Evolutionary conservation across 2,888 invertebrate genomes (phyloP).

Genomic region (Drosophila aldrichi): DNA sequence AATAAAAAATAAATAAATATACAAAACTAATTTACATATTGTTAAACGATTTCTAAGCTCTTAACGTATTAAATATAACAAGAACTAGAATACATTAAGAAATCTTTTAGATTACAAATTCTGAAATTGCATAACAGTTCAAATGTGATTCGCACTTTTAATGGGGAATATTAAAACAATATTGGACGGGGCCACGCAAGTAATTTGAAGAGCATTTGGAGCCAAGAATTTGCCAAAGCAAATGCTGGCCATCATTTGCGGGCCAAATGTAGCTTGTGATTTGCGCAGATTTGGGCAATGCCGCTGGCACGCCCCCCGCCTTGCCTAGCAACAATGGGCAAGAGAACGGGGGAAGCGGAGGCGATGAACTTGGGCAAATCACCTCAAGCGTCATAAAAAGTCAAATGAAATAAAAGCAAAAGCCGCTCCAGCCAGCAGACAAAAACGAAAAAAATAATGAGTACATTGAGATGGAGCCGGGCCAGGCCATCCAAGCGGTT

Average conservation of each 20-base stretch:
- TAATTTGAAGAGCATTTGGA: slow-evolving; percentile 5
- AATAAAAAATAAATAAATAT: too few species aligned
- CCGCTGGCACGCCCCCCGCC: slow-evolving; percentile 48
- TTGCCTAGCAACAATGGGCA: neutral
- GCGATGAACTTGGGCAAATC: slow-evolving; percentile 67
- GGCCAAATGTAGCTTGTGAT: slow-evolving; percentile 79
- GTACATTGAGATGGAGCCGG: slow-evolving; percentile 38
- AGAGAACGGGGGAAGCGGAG: neutral
- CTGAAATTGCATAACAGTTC: neutral
- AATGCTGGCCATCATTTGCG: slow-evolving; percentile 73
- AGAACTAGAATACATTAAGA: too few species aligned
- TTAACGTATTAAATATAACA: too few species aligned
- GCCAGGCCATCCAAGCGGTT: slow-evolving; percentile 12
- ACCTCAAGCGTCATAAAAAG: slow-evolving; percentile 79
- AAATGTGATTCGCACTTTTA: neutral
- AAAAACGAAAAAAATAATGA: slow-evolving; percentile 76
- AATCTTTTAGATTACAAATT: neutral
- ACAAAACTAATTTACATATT: too few species aligned
- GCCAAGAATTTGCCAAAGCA: slow-evolving; percentile 16
- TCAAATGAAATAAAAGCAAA: slow-evolving; percentile 71
- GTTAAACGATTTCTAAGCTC: too few species aligned
- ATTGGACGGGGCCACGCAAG: neutral
- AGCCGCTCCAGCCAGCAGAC: slow-evolving; percentile 51
- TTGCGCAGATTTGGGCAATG: slow-evolving; percentile 62
- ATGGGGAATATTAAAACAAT: slow-evolving; percentile 3